Conservation (phyloP, 2,888 invertebrate species). For the Nephrocerus scutellatus region DNA sequence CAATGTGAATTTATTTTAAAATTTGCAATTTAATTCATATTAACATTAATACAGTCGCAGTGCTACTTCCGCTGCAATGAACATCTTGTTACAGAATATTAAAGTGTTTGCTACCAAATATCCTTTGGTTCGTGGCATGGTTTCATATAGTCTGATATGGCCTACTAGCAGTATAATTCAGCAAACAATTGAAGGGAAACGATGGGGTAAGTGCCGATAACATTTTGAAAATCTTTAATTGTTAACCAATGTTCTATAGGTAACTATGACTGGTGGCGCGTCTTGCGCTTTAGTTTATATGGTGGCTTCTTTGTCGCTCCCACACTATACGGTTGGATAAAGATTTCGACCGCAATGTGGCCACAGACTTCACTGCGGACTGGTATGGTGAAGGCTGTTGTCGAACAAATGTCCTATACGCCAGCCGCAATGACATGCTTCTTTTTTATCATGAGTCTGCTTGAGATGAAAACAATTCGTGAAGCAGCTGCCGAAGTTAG, state of each 20-base stretch:
- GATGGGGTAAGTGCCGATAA: slow-evolving; percentile 51
- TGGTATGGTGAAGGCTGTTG: slow-evolving; percentile 66
- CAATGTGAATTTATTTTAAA: too few relatives aligned
- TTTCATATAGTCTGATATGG: slow-evolving; percentile 66
- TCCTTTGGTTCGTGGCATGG: slow-evolving; percentile 55
- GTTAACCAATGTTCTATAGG: slow-evolving; percentile 33
- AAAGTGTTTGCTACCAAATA: slow-evolving; percentile 37
- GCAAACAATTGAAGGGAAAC: slow-evolving; percentile 61
- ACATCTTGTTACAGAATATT: slow-evolving; percentile 27
- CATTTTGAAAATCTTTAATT: not conserved
- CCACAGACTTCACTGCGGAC: slow-evolving; percentile 63
- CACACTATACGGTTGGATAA: slow-evolving; percentile 72
- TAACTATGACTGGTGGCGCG: slow-evolving; percentile 61
- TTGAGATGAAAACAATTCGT: slow-evolving; percentile 61
- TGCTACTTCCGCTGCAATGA: too few relatives aligned
- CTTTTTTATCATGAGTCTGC: slow-evolving; percentile 67
- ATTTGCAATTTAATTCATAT: too few relatives aligned
- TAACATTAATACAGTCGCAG: too few relatives aligned
- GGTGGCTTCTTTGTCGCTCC: slow-evolving; percentile 79
- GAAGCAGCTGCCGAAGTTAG: slow-evolving; percentile 60
- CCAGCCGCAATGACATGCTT: slow-evolving; percentile 71
- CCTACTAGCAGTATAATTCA: slow-evolving; percentile 66
- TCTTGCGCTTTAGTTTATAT: slow-evolving; percentile 66
- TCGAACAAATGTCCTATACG: slow-evolving; percentile 69
- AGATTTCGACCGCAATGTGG: slow-evolving; percentile 68